Evolutionary conservation across 2,113 vertebrate genomes (phyloP), one percentile per base, ranked within the genome.

Genomic region (Ophthalmolycus amberensis): DNA sequence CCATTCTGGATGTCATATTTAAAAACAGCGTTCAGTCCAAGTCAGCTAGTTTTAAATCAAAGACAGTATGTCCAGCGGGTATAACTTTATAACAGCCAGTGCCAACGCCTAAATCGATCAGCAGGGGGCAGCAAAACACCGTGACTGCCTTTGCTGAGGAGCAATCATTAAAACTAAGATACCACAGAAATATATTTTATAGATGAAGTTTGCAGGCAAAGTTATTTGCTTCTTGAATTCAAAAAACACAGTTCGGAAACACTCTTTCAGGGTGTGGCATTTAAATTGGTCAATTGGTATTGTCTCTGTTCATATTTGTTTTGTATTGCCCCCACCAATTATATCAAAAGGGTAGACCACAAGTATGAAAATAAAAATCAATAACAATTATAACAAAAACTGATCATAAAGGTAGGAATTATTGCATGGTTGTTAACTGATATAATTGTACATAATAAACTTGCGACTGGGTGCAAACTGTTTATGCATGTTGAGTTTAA

Each of bases 121-220:
- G 54, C 9, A 82, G 86, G 71, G 38, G 75, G 78, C 84, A 86
- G 86, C 64, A 86, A 40, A 84, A 58, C 27, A 80, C 25, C 10
- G 3, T 6, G 1, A 22, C 1, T 50, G 2, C 11, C 12, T 32
- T 12, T 48, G n/a, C 11, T 10, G 6, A 38, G 62, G 5, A 0
- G 8, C 7, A 9, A 9, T 8, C 9, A 12, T 14, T 9, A 37
- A 29, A 7, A 70, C n/a, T 16, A 0, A 59, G 3, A 60, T 46
- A 11, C 32, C 18, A 56, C 15, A 25, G 2, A 62, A 54, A 40
- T 12, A 0, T 0, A 29, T 48, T 54, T 20, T 18, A 20, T 27
- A 38, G 0, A 63, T 29, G 11, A 32, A 7, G 29, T 27, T 69
- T 69, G 18, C 0, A 10, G 32, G 3, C 59, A 14, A 52, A 75